Percentiles rank a stretch among this genome's conserved stretches.
Conservation (phyloP, 2,888 invertebrate species). For the Ormyrus labotus region DNA sequence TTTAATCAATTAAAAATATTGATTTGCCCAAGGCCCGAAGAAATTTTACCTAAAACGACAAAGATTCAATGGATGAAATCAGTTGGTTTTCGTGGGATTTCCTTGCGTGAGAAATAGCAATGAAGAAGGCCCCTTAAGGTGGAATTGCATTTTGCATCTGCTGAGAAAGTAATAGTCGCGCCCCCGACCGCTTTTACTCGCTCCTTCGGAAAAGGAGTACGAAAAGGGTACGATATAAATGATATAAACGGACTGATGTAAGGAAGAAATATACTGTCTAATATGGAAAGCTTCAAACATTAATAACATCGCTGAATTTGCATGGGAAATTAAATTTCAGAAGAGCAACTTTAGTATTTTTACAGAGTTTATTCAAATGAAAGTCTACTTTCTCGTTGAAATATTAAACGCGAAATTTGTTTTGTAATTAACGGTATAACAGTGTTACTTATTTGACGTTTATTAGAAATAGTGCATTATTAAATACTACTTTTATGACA, state of each 20-base stretch:
- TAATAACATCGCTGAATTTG: constrained; percentile 2
- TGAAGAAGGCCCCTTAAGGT: not conserved
- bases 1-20: too few species aligned
- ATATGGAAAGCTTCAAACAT: constrained; percentile 5
- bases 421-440: too few species aligned
- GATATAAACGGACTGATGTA: constrained; percentile 21
- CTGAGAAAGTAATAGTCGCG: not conserved
- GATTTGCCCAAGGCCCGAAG: too few species aligned
- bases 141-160: constrained; percentile 17
- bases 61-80: not conserved
- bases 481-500: too few species aligned
- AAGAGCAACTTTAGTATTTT: not conserved
- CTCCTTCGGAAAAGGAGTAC: not conserved
- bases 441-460: too few species aligned
- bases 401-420: too few species aligned
- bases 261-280: constrained; percentile 7
- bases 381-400: too few species aligned
- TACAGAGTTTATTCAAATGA: not conserved
- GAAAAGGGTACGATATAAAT: constrained; percentile 7
- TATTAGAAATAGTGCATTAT: too few species aligned
- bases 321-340: not conserved
- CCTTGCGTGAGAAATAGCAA: constrained; percentile 6
- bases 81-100: not conserved
- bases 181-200: not conserved
- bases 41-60: too few species aligned